Evolutionary conservation across 2,888 invertebrate genomes (phyloP), one percentile per base, ranked within the genome.

Genomic region (Morinoia aosen): DNA sequence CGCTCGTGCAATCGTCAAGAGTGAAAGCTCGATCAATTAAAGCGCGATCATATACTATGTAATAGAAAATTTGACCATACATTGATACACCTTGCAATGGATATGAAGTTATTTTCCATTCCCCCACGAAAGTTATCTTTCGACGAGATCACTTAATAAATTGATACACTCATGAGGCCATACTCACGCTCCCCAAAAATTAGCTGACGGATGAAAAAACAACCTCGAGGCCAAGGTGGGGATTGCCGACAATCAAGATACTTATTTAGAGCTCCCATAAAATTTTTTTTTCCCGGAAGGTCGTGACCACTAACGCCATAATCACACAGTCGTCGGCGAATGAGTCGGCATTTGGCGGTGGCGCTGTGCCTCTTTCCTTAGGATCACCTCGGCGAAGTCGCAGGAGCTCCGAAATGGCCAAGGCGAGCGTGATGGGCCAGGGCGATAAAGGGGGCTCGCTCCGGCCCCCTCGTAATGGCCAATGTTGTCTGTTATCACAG

Each of bases 401-500:
- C 76, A 25, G 76, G 76, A 76, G 76, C 76, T 19, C 76, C 76
- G 76, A 33, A 76, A 76, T 76, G 25, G 76, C 33, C 76, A 10
- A 33, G 76, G 33, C 16, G 76, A 33, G 25, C 61, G 33, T 76
- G 76, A 76, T 76, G 76, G 76, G 57, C 57, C 48, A 0, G 2
- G 14, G 57, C 93, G 39, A 93, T 93, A 48, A 93, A 48, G 93
- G 93, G 33, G n/a, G 16, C 57, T 39, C 93, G 93, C 56, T 12
- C 16, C 12, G 57, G 93, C 57, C 57, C n/a, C 93, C 57, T 57
- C 93, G 48, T 93, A 93, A 93, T 93, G 93, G 93, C 93, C 93
- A 57, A 57, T 93, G 93, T 93, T 93, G 93, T 93, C 93, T 93
- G 93, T 93, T 93, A 93, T 93, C 93, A 93, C 93, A 93, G 93